Evolutionary conservation across 2,888 invertebrate genomes (phyloP), one percentile per base, ranked within the genome.

Genomic region (Oeneis ivallda): DNA sequence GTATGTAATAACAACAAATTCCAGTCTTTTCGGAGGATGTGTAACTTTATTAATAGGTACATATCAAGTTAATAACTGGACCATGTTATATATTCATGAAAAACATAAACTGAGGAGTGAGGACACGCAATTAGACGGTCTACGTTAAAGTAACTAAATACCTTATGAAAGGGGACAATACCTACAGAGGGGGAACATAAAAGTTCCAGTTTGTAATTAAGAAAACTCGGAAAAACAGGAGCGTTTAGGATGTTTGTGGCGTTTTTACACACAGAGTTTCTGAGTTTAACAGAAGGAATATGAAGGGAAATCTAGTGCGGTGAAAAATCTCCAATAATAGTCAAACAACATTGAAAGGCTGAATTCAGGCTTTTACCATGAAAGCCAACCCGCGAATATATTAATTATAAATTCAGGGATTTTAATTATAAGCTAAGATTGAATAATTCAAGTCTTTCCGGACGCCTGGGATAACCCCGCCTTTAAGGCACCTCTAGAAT

Each of bases 361-460:
- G 15, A 47, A 26, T 50, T 19, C 5, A 50, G 26, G 11, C 49
- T 11, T 53, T 53, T 53, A 34, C 53, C 34, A 8, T 53, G 53
- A 15, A 34, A 34, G n/a, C 53, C 53, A 53, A 15, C 53, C 53
- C n/a, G 37, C 53, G 53, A 34, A 53, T 53, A 53, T 34, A 34
- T 45, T 34, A 62, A 53, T 53, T 53, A n/a, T n/a, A 45, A 62
- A 53, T 62, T 53, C 10, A 41, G 43, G 41, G 32, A 32, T 43
- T 53, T 62, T 62, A 62, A 53, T 53, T 32, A 43, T 53, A 53
- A 45, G 53, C 52, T 45, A 53, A 43, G 45, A 34, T 53, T 62
- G 43, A 45, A 54, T 34, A 52, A 62, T 62, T 53, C 41, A 54
- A 32, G n/a, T 13, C 19, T 41, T 50, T 52, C 50, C 50, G 26